phyloP scores from a whole-genome alignment of 2,113 vertebrate species.

The Bufo bufo region DNA sequence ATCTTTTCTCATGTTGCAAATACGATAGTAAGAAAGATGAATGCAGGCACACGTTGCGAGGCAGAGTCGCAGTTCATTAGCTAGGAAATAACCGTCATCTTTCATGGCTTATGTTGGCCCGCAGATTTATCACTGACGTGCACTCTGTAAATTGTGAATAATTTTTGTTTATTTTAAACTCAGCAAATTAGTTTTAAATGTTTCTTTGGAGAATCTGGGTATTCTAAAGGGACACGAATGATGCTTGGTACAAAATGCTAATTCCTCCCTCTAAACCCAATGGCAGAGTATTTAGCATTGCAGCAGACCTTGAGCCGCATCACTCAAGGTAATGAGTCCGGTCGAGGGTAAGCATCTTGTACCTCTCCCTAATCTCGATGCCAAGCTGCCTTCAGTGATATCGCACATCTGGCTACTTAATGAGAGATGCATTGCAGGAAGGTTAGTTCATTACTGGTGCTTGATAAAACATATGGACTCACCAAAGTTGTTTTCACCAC shows the following conservation, averaged over 20 bases:
- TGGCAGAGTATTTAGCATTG: slow-evolving; percentile 32
- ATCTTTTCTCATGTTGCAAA: slow-evolving; percentile 17
- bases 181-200: slow-evolving; percentile 21
- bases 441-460: neutral
- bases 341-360: slow-evolving; percentile 20
- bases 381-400: neutral
- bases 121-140: slow-evolving; percentile 21
- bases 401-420: slow-evolving; percentile 30
- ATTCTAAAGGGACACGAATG: neutral
- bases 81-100: slow-evolving; percentile 43
- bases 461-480: slow-evolving; percentile 25
- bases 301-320: slow-evolving; percentile 28
- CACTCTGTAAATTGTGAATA: slow-evolving; percentile 13
- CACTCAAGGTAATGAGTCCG: slow-evolving; percentile 9
- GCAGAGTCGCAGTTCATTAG: slow-evolving; percentile 41
- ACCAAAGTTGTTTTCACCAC: neutral
- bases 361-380: neutral
- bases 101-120: slow-evolving; percentile 14
- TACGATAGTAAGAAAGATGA: slow-evolving; percentile 14
- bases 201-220: slow-evolving; percentile 22
- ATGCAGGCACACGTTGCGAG: slow-evolving; percentile 11
- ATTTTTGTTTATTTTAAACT: slow-evolving; percentile 44
- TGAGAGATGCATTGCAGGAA: slow-evolving; percentile 27
- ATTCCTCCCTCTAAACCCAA: neutral
- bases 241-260: neutral